Evolutionary conservation across 2,888 invertebrate species (phyloP), one percentile per base, ranked within the genome.

Genomic region (Cryptocephalus moraei): DNA sequence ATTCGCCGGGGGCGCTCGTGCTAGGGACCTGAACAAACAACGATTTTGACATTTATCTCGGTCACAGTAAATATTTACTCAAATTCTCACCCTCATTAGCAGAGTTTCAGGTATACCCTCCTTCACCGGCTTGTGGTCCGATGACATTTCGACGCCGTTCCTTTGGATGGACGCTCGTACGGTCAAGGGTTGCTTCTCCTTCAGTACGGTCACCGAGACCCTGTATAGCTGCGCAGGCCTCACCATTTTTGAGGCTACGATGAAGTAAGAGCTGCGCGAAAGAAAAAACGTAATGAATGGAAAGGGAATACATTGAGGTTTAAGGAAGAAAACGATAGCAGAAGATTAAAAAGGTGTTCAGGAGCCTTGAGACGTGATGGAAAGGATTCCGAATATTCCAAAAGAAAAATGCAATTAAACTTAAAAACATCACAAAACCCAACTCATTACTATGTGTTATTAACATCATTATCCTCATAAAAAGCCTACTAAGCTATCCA

Each of bases 141-240:
- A 82, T n/a, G 87, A 80, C 54, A 94, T 80, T 69, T 92, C 92
- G 1, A 93, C 90, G 1, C 91, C 90, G 65, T 93, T 87, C 57
- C 91, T 80, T 52, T 90, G 86, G 54, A 95, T 89, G 44, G 94
- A 89, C 0, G 92, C 87, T 51, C 91, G 78, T 1, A 95, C 84
- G 1, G 85, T 86, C 66, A 95, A 81, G 33, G 89, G 87, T 50
- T 85, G 75, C 44, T 82, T 81, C 8, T 88, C 82, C 63, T 83
- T 79, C 32, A 94, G 73, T 33, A 95, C 84, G 46, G 86, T 87
- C 0, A 90, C 92, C 0, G 87, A 85, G 8, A 94, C 83, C 62
- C 90, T 83, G 68, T 92, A 92, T 46, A 94, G 82, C 62, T 93
- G 89, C 0, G 90, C 91, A 0, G 96, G 95, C 4, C 94, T 79